phyloP scores from a whole-genome alignment of 2,888 invertebrate genomes.

The Junonia oenone region DNA sequence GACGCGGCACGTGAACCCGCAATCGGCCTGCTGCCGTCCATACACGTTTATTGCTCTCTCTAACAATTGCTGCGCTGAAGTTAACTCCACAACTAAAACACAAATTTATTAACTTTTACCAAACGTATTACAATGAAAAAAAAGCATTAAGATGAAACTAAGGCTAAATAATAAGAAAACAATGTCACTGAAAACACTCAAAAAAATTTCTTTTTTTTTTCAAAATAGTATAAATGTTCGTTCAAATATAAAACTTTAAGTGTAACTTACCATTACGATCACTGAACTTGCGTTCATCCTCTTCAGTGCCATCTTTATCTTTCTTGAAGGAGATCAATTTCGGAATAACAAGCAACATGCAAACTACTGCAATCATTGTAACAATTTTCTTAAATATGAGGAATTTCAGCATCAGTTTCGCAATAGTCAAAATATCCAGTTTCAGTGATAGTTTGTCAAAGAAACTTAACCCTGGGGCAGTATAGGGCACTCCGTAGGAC shows the following conservation, averaged over 20 bases:
- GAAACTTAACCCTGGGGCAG: conserved; percentile 73
- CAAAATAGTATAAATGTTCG: too few relatives aligned
- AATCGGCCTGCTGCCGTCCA: conserved; percentile 54
- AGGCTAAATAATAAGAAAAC: not conserved
- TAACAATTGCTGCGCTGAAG: conserved; percentile 66
- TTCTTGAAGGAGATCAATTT: conserved; percentile 80
- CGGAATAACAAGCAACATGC: conserved; percentile 87
- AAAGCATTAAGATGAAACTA: too few relatives aligned
- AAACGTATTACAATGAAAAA: too few relatives aligned
- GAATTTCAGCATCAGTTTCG: conserved; percentile 86
- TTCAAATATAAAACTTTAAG: too few relatives aligned
- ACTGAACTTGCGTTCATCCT: conserved; percentile 57
- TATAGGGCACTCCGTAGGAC: conserved; percentile 78
- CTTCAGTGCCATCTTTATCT: conserved; percentile 46
- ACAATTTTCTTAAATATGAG: conserved; percentile 90
- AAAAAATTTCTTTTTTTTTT: too few relatives aligned
- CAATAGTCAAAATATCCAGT: conserved; percentile 84
- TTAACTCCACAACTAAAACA: conserved; percentile 57
- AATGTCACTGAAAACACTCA: too few relatives aligned
- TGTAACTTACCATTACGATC: conserved; percentile 51
- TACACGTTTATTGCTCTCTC: conserved; percentile 68
- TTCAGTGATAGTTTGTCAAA: conserved; percentile 85
- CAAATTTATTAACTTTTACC: not conserved
- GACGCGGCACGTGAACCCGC: conserved; percentile 69
- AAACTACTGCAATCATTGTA: conserved; percentile 87